These are phyloP conservation scores for Pogonus chalceus DNA, from an alignment of 1,140 invertebrate genomes.

Conservation along the genomic window DNA sequence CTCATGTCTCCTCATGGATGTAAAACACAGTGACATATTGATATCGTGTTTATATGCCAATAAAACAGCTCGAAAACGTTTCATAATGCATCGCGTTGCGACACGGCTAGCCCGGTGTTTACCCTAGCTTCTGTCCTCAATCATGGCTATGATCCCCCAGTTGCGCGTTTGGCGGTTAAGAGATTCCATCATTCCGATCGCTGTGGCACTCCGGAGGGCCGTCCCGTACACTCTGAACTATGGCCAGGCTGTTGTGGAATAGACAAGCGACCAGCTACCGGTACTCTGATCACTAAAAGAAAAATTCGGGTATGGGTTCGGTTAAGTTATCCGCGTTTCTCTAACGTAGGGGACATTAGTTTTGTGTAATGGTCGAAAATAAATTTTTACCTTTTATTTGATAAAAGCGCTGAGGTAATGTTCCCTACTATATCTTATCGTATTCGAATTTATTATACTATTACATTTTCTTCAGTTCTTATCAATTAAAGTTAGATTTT, in stretches of 20 bases:
- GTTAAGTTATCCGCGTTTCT: too few species aligned
- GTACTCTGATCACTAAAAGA: too few species aligned
- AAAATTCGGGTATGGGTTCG: too few species aligned
- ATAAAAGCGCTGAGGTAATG: too few species aligned
- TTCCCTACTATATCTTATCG: too few species aligned
- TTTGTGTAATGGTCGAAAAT: too few species aligned
- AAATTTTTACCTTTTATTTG: too few species aligned
- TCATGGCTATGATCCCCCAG: constrained; percentile 37
- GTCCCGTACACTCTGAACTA: constrained; percentile 32
- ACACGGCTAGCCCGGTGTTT: background rate
- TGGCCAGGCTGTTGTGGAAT: constrained; percentile 26
- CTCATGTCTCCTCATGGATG: constrained; percentile 11
- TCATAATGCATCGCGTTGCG: constrained; percentile 30
- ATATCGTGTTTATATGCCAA: constrained; percentile 34
- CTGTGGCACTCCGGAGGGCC: constrained; percentile 33
- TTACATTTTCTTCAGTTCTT: too few species aligned
- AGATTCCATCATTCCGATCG: constrained; percentile 38
- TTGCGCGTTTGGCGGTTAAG: constrained; percentile 35
- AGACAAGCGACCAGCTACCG: constrained; percentile 16
- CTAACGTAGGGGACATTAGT: too few species aligned
- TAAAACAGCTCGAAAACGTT: constrained; percentile 34
- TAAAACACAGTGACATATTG: constrained; percentile 27
- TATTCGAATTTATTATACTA: too few species aligned
- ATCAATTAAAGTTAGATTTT: too few species aligned
- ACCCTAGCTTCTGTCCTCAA: constrained; percentile 21